phyloP scores from a whole-genome alignment of 1,140 invertebrate species.

The Euglossa dilemma region DNA sequence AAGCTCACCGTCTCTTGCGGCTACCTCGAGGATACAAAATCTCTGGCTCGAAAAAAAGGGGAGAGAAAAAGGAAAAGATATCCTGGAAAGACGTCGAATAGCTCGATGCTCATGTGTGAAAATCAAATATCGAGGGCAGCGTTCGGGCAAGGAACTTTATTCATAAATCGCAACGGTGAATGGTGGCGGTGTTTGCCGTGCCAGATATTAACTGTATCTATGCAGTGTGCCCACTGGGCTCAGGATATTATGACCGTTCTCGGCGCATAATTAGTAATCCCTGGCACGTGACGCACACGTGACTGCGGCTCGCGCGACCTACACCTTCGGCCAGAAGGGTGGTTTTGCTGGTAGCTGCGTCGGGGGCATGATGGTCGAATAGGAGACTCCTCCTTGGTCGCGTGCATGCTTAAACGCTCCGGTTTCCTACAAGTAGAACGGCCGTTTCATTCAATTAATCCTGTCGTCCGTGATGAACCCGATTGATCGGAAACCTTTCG shows the following conservation, averaged over 20 bases:
- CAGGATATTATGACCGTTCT: slow-evolving; percentile 80
- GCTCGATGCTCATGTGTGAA: slow-evolving; percentile 75
- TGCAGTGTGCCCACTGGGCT: slow-evolving; percentile 70
- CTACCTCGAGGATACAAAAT: too few relatives aligned
- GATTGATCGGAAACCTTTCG: background rate
- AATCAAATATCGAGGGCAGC: slow-evolving; percentile 76
- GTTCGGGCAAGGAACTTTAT: slow-evolving; percentile 71
- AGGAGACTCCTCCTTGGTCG: slow-evolving; percentile 44
- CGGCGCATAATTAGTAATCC: slow-evolving; percentile 81
- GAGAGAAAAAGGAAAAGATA: background rate
- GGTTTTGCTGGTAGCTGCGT: slow-evolving; percentile 27
- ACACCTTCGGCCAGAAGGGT: slow-evolving; percentile 58
- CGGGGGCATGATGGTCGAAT: slow-evolving; percentile 28
- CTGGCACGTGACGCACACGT: slow-evolving; percentile 77
- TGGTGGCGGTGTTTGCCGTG: slow-evolving; percentile 74
- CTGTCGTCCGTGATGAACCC: slow-evolving; percentile 13
- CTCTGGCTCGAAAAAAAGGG: background rate
- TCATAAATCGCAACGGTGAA: slow-evolving; percentile 69
- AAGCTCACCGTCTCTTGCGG: too few relatives aligned
- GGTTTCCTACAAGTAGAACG: slow-evolving; percentile 45
- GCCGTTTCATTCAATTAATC: slow-evolving; percentile 49
- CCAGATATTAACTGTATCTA: slow-evolving; percentile 81
- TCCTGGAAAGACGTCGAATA: background rate
- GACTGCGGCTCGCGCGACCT: slow-evolving; percentile 68
- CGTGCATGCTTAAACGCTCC: slow-evolving; percentile 47